Evolutionary conservation across 1,140 invertebrate species (phyloP).

Genomic region (Olivierus martensii): DNA sequence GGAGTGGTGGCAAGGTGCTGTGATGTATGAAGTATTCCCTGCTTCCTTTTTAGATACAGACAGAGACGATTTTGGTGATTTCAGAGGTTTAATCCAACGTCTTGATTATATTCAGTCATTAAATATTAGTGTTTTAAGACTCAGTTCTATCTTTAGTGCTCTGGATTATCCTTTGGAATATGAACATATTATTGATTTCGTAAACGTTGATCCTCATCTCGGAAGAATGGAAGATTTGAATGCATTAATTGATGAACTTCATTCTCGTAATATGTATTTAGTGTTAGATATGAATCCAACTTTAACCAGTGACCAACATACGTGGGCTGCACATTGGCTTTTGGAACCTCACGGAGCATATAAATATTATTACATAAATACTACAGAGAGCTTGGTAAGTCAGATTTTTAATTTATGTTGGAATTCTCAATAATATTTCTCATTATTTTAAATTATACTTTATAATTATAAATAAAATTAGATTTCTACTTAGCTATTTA

Average conservation of each 20-base stretch:
- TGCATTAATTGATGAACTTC: conserved; percentile 39
- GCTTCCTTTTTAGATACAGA: conserved; percentile 63
- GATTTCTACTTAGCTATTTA: no score
- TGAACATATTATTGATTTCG: conserved; percentile 44
- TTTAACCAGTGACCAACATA: conserved; percentile 20
- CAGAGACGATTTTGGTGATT: conserved; percentile 23
- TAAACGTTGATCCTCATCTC: conserved; percentile 44
- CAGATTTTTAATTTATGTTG: no score
- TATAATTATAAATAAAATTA: no score
- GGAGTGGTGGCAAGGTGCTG: conserved; percentile 61
- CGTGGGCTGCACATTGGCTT: conserved; percentile 21
- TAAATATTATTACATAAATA: conserved; percentile 15
- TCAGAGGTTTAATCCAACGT: conserved; percentile 17
- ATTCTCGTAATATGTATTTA: conserved; percentile 50
- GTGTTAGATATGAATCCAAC: conserved; percentile 46
- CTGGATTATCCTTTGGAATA: conserved; percentile 52
- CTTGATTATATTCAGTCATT: conserved; percentile 33
- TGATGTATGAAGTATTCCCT: conserved; percentile 70
- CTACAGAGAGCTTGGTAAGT: conserved; percentile 9
- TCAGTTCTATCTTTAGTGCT: conserved; percentile 59
- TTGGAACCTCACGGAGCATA: conserved; percentile 11
- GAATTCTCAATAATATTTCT: no score
- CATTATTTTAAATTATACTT: no score
- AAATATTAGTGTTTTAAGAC: conserved; percentile 46
- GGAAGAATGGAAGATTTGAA: conserved; percentile 50